These are phyloP conservation scores for Drosophila pachea DNA, from an alignment of 1,140 invertebrate species.

Conservation along the genomic window DNA sequence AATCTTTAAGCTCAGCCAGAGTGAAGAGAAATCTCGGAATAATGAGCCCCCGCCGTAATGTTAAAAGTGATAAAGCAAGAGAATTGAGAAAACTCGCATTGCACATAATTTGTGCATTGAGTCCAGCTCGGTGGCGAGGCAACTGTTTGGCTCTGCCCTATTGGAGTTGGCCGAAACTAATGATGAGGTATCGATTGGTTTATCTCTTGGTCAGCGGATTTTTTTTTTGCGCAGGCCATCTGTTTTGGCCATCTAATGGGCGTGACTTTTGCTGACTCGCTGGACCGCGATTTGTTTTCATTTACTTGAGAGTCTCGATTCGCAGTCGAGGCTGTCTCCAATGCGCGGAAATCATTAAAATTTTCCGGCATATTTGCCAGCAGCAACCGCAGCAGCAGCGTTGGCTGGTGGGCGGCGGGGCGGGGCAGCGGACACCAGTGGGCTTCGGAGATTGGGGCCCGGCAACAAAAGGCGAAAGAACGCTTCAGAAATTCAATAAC, in stretches of 20 bases:
- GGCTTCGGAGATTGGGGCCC: slow-evolving; percentile 33
- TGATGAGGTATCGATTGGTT: slow-evolving; percentile 65
- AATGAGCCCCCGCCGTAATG: neutral
- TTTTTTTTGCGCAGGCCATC: slow-evolving; percentile 20
- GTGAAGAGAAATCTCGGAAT: neutral
- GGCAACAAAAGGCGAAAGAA: slow-evolving; percentile 34
- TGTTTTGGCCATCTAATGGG: slow-evolving; percentile 42
- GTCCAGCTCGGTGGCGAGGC: slow-evolving; percentile 9
- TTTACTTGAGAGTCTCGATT: slow-evolving; percentile 28
- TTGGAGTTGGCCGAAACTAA: slow-evolving; percentile 42
- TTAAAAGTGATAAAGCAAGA: neutral
- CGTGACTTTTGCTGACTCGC: slow-evolving; percentile 59
- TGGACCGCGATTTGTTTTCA: slow-evolving; percentile 59
- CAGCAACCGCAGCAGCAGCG: slow-evolving; percentile 30
- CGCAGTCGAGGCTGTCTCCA: slow-evolving; percentile 19
- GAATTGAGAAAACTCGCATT: neutral
- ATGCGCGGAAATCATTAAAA: slow-evolving; percentile 67
- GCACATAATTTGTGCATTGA: slow-evolving; percentile 5
- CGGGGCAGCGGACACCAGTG: too few relatives aligned
- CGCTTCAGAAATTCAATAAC: slow-evolving; percentile 54
- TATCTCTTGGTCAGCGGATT: slow-evolving; percentile 25
- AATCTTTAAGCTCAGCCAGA: neutral
- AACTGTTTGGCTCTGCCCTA: neutral
- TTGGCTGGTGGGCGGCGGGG: too few relatives aligned
- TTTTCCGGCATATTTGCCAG: slow-evolving; percentile 69